Base-by-base conservation (phyloP, 2,888 invertebrate genomes). In the Thalpophila matura region DNA sequence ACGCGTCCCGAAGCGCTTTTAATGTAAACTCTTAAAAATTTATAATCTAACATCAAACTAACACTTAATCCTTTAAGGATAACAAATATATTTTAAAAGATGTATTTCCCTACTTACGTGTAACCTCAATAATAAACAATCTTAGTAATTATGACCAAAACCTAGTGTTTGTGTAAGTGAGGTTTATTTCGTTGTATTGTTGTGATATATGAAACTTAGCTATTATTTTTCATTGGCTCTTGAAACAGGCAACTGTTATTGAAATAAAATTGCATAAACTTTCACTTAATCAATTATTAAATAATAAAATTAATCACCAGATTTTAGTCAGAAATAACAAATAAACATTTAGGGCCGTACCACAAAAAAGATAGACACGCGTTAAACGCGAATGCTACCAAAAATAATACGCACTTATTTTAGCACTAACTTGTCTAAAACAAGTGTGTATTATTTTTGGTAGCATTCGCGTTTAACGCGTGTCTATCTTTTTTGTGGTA, bases 1-100 rank as follows among this genome's bases (percentile, higher is more conserved):
- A 84, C 89, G 87, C 89, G 88, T 87, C 87, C 66, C 66, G 68
- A 77, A 70, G 89, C 89, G 89, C 73, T 86, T 89, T 85, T 58
- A 66, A 61, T 62, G 40, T 62, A 55, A 56, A 24, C 16, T 47
- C 65, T 74, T 62, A 64, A 37, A 63, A 57, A 46, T 50, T 46
- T 66, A 79, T 67, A 20, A 60, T 59, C 66, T 82, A 82, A 70
- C 57, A 65, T 31, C 47, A 37, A 70, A 70, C 55, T 73, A 65
- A 62, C 51, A 69, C 54, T 72, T 75, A 77, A 38, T 87, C 86
- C 88, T 87, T 88, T 76, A 78, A 89, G 86, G 87, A 87, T 85
- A 84, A 83, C 80, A 78, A 62, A 77, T 64, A 70, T 61, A 69
- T 72, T 33, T 49, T 38, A 62, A 57, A 60, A 59, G 46, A 64